These are phyloP conservation scores for Zele albiditarsus DNA, from an alignment of 2,888 invertebrate genomes.

Conservation along the genomic window DNA sequence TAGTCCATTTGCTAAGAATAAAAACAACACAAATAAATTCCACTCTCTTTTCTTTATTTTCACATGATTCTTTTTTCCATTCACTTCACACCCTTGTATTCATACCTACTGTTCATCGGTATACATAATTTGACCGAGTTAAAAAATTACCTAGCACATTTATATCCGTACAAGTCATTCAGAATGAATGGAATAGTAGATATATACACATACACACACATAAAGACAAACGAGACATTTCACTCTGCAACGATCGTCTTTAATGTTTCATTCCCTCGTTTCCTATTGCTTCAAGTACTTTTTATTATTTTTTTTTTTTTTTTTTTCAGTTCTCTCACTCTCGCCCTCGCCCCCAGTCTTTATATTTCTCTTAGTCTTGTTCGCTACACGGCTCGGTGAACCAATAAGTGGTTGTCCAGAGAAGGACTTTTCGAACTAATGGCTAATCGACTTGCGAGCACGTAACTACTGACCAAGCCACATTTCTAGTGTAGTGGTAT, in stretches of 20 bases:
- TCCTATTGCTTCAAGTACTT: constrained; percentile 11
- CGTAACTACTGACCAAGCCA: constrained; percentile 31
- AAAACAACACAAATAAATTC: background rate
- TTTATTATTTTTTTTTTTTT: background rate
- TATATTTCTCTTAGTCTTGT: constrained; percentile 6
- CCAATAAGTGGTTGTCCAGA: constrained; percentile 29
- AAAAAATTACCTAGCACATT: background rate
- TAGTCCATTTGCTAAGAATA: background rate
- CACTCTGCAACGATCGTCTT: background rate
- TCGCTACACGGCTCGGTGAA: constrained; percentile 14
- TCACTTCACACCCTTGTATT: background rate
- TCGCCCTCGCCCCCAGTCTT: background rate
- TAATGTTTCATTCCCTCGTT: background rate
- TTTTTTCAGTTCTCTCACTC: background rate
- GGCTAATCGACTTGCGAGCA: constrained; percentile 41
- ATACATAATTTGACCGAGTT: background rate
- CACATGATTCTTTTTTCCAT: background rate
- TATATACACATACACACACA: background rate
- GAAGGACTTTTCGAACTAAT: constrained; percentile 32
- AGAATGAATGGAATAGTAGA: background rate
- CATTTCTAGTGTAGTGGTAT: constrained; percentile 4
- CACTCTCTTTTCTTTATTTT: background rate
- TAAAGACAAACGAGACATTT: constrained; percentile 18
- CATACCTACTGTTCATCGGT: background rate
- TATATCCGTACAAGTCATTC: background rate